These are phyloP conservation scores for Oligia latruncula DNA, from an alignment of 2,888 invertebrate species.

Conservation along the genomic window DNA sequence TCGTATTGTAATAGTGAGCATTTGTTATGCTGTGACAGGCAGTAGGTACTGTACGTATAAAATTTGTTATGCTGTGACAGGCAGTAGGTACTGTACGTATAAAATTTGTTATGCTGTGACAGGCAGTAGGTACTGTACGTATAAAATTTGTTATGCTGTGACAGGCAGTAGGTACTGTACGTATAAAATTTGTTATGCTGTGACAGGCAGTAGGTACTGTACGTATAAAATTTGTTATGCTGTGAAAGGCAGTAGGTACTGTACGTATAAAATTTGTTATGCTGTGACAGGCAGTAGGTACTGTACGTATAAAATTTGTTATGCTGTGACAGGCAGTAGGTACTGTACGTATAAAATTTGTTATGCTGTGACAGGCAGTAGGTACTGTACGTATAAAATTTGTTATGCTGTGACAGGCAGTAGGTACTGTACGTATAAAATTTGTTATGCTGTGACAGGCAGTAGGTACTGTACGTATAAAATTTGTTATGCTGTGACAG, in stretches of 20 bases:
- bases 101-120: constrained; percentile 20
- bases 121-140: constrained; percentile 6
- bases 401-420: constrained; percentile 12
- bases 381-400: constrained; percentile 14
- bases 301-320: constrained; percentile 14
- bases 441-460: constrained; percentile 16
- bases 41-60: constrained; percentile 3
- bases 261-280: constrained; percentile 17
- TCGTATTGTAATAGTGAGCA: constrained; percentile 44
- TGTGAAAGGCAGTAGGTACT: constrained; percentile 9
- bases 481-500: constrained; percentile 23
- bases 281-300: constrained; percentile 9
- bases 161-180: constrained; percentile 8
- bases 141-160: constrained; percentile 19
- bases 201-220: constrained; percentile 7
- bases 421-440: constrained; percentile 8
- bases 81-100: constrained; percentile 1
- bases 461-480: constrained; percentile 3
- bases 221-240: constrained; percentile 17
- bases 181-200: constrained; percentile 19
- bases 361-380: constrained; percentile 9
- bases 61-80: constrained; percentile 23
- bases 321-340: constrained; percentile 6
- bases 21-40: constrained; percentile 18
- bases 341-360: constrained; percentile 16